These are phyloP conservation scores for Ceuthmochares aereus DNA, from an alignment of 2,113 vertebrate species.

Conservation along the genomic window DNA sequence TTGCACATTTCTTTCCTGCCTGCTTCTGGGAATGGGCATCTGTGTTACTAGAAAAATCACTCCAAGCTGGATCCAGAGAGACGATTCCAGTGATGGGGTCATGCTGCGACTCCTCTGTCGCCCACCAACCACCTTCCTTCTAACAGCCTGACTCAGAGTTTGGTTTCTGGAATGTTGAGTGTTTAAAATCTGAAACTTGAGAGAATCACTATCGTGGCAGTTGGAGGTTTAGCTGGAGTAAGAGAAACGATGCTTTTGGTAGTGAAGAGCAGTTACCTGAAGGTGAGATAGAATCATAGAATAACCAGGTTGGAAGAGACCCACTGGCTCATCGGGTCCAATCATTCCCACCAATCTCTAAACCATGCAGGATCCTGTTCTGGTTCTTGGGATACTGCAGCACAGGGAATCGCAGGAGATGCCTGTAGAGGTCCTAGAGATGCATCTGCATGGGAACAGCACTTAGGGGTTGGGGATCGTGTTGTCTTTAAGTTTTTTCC, in stretches of 20 bases:
- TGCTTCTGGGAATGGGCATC: background rate
- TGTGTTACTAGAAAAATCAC: background rate
- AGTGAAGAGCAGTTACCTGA: background rate
- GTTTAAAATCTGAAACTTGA: background rate
- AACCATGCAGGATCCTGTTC: no score
- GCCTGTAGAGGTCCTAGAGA: background rate
- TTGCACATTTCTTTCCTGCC: background rate
- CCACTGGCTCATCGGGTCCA: no score
- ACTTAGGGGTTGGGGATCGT: rapidly evolving
- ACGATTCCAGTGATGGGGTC: background rate
- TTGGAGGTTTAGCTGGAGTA: background rate
- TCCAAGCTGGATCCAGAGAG: background rate
- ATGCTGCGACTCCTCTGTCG: background rate
- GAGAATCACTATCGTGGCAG: background rate
- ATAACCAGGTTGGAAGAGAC: no score
- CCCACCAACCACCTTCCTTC: background rate
- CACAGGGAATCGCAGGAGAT: background rate
- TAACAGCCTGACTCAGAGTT: background rate
- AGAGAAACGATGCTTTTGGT: background rate
- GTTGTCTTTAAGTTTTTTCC: no score
- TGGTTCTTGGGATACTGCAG: background rate
- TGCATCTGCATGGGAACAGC: background rate
- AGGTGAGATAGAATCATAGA: no score
- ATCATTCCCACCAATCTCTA: no score
- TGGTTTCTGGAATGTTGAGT: background rate